Evolutionary conservation across 2,888 invertebrate genomes (phyloP), one percentile per base, ranked within the genome.

Genomic region (Megalurothrips usitatus): DNA sequence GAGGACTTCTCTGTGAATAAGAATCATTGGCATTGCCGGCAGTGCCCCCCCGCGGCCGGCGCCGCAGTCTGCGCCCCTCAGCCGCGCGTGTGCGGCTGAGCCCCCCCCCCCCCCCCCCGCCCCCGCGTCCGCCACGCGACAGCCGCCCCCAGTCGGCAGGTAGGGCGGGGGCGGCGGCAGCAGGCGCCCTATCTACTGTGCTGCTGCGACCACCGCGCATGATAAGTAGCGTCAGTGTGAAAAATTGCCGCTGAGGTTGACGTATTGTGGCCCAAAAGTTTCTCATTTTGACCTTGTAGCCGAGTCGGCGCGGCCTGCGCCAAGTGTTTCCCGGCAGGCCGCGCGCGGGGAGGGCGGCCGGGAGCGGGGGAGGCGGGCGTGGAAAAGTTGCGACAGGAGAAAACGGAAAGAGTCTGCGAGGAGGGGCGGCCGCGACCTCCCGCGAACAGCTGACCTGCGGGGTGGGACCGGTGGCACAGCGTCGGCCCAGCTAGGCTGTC

Each of bases 201-300:
- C n/a, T n/a, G n/a, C 34, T 43, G 34, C 34, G 34, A 43, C 58
- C 58, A 58, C 14, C n/a, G 58, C 68, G 68, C 23, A 75, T 11
- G 23, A 75, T 26, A 75, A 75, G 23, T 23, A 75, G 68, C 9
- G 26, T 75, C 58, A 12, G 68, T 75, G 26, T 75, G 68, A 75
- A 75, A 75, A 75, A 75, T 75, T 75, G 68, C 68, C 26, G 23
- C 68, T 75, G 68, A 75, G 68, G 68, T 75, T 75, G 68, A 75
- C 68, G 68, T 75, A 75, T 75, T 26, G 23, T 26, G 68, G 23
- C 68, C 23, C 23, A n/a, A 12, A 75, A 75, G 68, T 75, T 75
- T 75, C 68, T 75, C 68, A 75, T 75, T 75, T 75, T 26, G 68
- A 75, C 68, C 68, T 23, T 26, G 68, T 75, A 23, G 17, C 58